Base-by-base conservation (phyloP, 2,888 invertebrate species). In the Monoplex corrugatus region DNA sequence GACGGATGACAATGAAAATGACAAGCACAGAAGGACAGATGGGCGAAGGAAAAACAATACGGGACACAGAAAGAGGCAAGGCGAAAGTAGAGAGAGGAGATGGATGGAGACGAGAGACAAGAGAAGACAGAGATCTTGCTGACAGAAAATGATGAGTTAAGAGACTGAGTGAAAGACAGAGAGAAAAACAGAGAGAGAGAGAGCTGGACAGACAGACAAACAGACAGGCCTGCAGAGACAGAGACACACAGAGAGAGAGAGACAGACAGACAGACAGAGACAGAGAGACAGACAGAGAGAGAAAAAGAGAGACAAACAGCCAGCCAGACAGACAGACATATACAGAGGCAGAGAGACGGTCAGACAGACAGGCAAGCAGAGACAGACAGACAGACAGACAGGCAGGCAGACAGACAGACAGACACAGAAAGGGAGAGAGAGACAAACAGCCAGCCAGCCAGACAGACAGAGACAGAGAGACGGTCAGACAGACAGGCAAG, bases 191-290 rank as follows among this genome's bases (percentile, higher is more conserved):
- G n/a, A n/a, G n/a, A n/a, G n/a, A n/a, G n/a, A n/a, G n/a, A n/a
- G n/a, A n/a, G 63, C 28, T 16, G 16, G 50, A 50, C 16, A 50
- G 50, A 50, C 16, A 50, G 50, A 50, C 16, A 50, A 72, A 6
- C 6, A 72, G 72, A 72, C 72, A 72, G 72, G 28, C 50, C 8
- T 50, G 19, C 50, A 50, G 50, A 50, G 50, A 50, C 28, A 23
- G 78, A 78, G 78, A 78, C 13, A 72, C n/a, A 72, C 13, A 72
- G 72, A 72, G 72, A 72, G 19, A 72, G 72, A 72, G 19, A 72
- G 72, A 72, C 72, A 72, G 72, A 72, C 72, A 72, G 72, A 72
- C 50, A 50, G 10, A 50, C 50, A 50, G 50, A 50, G 50, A 50
- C 28, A 23, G 78, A 78, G 78, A 78, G 35, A 78, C 35, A 78